Base-by-base conservation (phyloP, 2,113 vertebrate species). In the Platichthys flesus region DNA sequence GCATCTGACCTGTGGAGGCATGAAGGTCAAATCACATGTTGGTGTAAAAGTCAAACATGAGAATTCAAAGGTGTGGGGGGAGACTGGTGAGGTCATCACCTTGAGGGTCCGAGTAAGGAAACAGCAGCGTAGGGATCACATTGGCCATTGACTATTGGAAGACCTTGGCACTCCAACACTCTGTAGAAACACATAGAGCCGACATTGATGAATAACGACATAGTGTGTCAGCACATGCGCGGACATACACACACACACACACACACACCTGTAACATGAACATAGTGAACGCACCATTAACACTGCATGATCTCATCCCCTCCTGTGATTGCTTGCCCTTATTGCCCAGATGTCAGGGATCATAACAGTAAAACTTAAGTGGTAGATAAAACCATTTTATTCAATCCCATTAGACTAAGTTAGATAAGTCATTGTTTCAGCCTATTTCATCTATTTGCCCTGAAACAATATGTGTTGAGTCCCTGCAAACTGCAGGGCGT, bases 51-150 rank as follows among this genome's bases (percentile, higher is more conserved):
- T 26, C 49, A 31, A 59, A 20, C 24, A 37, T 10, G 1, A 76
- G 60, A 3, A 59, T 60, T 20, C 8, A 58, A 35, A 64, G 51
- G 6, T 31, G 47, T 23, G 14, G 14, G 9, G 20, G 54, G 18
- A 13, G 9, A 49, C 4, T 35, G 8, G 10, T 47, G 13, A 69
- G 28, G 49, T 54, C 28, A 20, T 2, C 89, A 95, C 98, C 97
- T 97, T 90, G 95, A 97, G 3, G 96, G 97, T 60, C 98, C 97
- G 9, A 96, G 92, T 85, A 99, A 90, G 2, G 97, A 98, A 76
- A 99, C 97, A 0, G 96, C 97, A 80, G 98, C 97, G 0, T 99
- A 99, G 16, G 98, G 98, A 84, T 99, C 98, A 51, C 98, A 99
- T 47, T 99, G 98, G 18, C 97, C 97, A 0, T 99, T 99, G 81